Evolutionary conservation across 2,888 invertebrate genomes (phyloP).

Genomic region (Stenodema calcarata): DNA sequence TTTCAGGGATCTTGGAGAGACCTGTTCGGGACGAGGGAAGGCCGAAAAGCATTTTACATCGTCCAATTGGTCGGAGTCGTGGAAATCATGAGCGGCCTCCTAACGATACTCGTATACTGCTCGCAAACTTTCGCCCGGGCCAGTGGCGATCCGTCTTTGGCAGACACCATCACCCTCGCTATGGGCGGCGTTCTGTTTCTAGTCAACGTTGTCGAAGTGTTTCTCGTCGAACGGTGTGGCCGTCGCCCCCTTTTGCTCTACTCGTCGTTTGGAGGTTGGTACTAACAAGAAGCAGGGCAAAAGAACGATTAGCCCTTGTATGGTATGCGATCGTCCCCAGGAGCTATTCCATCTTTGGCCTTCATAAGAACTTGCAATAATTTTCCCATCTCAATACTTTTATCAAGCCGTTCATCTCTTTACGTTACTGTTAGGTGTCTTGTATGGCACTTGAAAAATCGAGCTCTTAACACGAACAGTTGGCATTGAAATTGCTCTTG

Average conservation of each 20-base stretch:
- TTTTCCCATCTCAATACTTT: too few species aligned
- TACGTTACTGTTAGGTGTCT: too few species aligned
- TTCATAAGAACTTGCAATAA: too few species aligned
- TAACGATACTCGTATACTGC: constrained; percentile 54
- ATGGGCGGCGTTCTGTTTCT: constrained; percentile 54
- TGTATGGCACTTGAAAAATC: too few species aligned
- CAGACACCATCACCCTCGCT: constrained; percentile 53
- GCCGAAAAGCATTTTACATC: constrained; percentile 47
- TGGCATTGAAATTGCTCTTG: background rate
- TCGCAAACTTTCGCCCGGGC: constrained; percentile 52
- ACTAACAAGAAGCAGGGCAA: background rate
- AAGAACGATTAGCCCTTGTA: background rate
- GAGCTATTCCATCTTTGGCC: too few species aligned
- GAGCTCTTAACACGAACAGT: too few species aligned
- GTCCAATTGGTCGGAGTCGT: constrained; percentile 42
- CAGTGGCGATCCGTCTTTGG: constrained; percentile 26
- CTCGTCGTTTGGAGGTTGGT: constrained; percentile 50
- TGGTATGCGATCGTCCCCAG: too few species aligned
- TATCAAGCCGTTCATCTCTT: too few species aligned
- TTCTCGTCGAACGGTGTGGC: constrained; percentile 53
- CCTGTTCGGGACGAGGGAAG: constrained; percentile 48
- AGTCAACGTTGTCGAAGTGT: constrained; percentile 52
- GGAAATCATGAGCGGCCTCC: constrained; percentile 54
- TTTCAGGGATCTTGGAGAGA: constrained; percentile 51
- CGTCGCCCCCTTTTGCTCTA: constrained; percentile 54